phyloP scores from a whole-genome alignment of 2,797 vertebrate genomes.

The Phoebastria nigripes region DNA sequence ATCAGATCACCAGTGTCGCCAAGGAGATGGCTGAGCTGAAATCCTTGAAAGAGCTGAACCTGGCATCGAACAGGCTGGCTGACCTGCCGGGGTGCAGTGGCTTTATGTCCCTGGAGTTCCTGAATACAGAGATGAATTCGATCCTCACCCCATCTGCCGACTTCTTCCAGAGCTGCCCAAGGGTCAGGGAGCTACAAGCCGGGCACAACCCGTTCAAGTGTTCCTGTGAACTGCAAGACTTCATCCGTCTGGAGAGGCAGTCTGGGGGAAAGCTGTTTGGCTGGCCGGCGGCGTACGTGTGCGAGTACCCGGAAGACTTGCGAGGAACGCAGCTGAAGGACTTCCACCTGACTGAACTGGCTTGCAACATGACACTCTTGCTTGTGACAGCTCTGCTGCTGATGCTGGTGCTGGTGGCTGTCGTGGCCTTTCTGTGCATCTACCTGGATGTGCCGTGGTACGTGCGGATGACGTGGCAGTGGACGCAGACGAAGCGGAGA shows the following conservation, averaged over 20 bases:
- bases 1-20: conserved; percentile 78
- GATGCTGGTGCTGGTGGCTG: conserved; percentile 55
- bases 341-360: conserved; percentile 73
- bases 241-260: conserved; percentile 17
- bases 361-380: conserved; percentile 78
- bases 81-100: conserved; percentile 78
- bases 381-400: conserved; percentile 73
- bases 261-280: conserved; percentile 51
- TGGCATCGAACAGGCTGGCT: conserved; percentile 81
- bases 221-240: conserved; percentile 75
- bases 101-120: conserved; percentile 71
- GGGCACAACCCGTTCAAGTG: conserved; percentile 77
- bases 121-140: conserved; percentile 79
- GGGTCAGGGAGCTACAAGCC: conserved; percentile 72
- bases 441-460: conserved; percentile 87
- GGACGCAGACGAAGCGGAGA: conserved; percentile 83
- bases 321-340: conserved; percentile 71
- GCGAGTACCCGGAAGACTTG: conserved; percentile 77
- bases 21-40: conserved; percentile 50
- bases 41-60: conserved; percentile 77
- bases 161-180: conserved; percentile 76
- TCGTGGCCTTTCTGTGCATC: conserved; percentile 70
- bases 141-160: conserved; percentile 73
- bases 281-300: conserved; percentile 84
- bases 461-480: conserved; percentile 83